phyloP scores from a whole-genome alignment of 2,888 invertebrate genomes.

The Agrotis clavis region DNA sequence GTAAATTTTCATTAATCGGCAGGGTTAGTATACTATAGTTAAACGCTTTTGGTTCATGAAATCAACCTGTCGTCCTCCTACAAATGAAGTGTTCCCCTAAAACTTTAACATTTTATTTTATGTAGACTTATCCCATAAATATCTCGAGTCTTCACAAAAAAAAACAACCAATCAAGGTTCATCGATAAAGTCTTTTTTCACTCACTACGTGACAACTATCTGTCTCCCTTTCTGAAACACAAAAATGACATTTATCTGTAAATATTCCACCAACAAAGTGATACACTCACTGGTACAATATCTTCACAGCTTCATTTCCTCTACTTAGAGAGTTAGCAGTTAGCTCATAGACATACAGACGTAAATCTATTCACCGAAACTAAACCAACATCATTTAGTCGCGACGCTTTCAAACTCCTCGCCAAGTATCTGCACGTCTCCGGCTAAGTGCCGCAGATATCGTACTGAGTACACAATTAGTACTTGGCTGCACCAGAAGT shows the following conservation, averaged over 20 bases:
- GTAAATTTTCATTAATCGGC: neutral
- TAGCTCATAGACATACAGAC: constrained; percentile 36
- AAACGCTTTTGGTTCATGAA: neutral
- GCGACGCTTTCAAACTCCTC: constrained; percentile 38
- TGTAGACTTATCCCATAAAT: neutral
- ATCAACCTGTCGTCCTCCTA: neutral
- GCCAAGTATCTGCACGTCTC: constrained; percentile 45
- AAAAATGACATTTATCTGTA: neutral
- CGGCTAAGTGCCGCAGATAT: constrained; percentile 53
- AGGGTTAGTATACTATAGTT: too few species aligned
- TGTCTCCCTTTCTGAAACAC: too few species aligned
- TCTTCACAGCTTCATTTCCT: constrained; percentile 33
- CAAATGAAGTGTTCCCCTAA: neutral
- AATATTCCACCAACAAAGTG: neutral
- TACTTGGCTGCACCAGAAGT: constrained; percentile 50
- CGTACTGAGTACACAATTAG: constrained; percentile 49
- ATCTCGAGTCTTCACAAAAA: neutral
- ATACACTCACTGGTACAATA: constrained; percentile 3
- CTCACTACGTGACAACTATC: too few species aligned
- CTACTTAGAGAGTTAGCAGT: constrained; percentile 18
- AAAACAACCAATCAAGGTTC: too few species aligned
- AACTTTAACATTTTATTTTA: neutral
- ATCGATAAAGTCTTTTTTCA: neutral
- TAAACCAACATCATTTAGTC: constrained; percentile 53
- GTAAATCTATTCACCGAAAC: constrained; percentile 46